These are phyloP conservation scores for Lepus townsendii DNA, from an alignment of 2,797 vertebrate species.

Conservation along the genomic window DNA sequence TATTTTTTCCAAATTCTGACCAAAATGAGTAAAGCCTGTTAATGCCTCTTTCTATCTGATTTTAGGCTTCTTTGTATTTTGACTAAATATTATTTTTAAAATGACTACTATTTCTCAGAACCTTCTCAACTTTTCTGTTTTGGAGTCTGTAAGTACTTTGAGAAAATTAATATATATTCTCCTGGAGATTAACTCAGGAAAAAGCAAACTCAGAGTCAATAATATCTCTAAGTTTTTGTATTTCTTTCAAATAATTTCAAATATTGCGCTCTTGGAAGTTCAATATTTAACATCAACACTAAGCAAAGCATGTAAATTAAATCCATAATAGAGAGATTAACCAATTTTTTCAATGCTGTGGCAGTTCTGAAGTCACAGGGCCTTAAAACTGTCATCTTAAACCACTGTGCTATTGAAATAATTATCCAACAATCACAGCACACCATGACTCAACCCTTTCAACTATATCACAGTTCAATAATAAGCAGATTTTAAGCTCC, in stretches of 20 bases:
- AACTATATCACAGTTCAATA: not conserved
- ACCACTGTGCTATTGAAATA: not conserved
- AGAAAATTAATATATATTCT: constrained; percentile 37
- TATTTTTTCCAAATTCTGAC: constrained; percentile 9
- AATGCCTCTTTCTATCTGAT: not conserved
- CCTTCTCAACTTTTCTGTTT: not conserved
- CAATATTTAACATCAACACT: not conserved
- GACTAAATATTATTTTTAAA: constrained; percentile 25
- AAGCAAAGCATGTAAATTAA: constrained; percentile 13
- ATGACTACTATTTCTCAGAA: constrained; percentile 20
- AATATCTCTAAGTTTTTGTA: not conserved
- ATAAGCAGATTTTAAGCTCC: constrained; percentile 1
- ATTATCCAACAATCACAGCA: not conserved
- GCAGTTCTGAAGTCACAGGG: not conserved
- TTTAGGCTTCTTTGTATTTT: not conserved
- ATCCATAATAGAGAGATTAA: not conserved
- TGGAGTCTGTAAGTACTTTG: not conserved
- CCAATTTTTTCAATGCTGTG: not conserved
- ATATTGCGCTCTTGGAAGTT: not conserved
- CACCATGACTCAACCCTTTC: not conserved
- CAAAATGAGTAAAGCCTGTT: not conserved
- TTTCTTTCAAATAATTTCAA: constrained; percentile 32
- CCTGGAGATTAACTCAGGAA: not conserved
- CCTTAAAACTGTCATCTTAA: not conserved
- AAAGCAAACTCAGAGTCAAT: not conserved